Percentiles rank a stretch among this genome's conserved stretches.
These are phyloP conservation scores for Noctilio leporinus DNA, from an alignment of 2,113 vertebrate genomes.

Conservation along the genomic window DNA sequence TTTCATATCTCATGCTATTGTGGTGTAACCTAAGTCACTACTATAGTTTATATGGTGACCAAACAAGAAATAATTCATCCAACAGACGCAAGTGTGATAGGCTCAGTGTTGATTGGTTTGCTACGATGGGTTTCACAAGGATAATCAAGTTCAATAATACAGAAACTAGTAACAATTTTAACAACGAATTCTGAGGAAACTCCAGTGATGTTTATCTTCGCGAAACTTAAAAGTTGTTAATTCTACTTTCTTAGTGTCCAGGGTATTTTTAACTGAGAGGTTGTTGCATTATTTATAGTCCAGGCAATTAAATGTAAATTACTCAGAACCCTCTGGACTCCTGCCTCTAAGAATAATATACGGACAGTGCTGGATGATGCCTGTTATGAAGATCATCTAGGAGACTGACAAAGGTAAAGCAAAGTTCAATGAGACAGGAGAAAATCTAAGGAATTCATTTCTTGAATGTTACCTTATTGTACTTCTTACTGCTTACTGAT, in stretches of 20 bases:
- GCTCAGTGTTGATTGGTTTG: background rate
- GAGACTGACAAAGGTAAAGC: background rate
- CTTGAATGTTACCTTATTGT: background rate
- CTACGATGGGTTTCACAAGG: background rate
- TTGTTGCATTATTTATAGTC: conserved; percentile 13
- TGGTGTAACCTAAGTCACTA: background rate
- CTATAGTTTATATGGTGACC: background rate
- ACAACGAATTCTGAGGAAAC: background rate
- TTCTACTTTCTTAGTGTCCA: background rate
- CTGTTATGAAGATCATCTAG: background rate
- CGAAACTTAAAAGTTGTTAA: background rate
- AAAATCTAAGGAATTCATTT: background rate
- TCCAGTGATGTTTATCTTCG: background rate
- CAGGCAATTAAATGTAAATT: background rate
- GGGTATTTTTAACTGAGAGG: conserved; percentile 25
- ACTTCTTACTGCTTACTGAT: background rate
- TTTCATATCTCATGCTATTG: background rate
- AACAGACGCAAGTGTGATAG: background rate
- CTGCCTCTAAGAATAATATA: background rate
- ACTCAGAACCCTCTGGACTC: background rate
- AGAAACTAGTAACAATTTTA: background rate
- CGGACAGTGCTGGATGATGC: background rate
- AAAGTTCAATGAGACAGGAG: background rate
- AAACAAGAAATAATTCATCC: background rate
- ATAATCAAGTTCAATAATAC: background rate